phyloP scores from a whole-genome alignment of 2,797 vertebrate species.

The Aratinga solstitialis region DNA sequence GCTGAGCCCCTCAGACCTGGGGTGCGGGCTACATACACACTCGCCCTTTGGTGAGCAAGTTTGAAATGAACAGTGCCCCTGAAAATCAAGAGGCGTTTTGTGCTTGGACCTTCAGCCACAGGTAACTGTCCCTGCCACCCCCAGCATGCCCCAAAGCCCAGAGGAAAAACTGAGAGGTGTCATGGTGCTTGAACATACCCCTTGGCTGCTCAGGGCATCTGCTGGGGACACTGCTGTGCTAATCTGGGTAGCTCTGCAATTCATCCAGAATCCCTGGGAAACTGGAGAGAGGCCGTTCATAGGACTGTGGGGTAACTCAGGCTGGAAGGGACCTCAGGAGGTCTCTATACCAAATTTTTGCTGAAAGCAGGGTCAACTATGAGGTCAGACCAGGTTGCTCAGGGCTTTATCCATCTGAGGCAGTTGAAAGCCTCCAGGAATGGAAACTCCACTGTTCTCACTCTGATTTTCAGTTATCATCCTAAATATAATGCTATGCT shows the following conservation, averaged over 20 bases:
- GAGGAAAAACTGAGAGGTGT: not conserved
- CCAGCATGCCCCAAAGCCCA: not conserved
- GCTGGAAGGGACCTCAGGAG: not conserved
- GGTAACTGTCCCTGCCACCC: not conserved
- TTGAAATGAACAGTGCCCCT: not conserved
- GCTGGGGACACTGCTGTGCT: not conserved
- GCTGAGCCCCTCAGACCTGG: not conserved
- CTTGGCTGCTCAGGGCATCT: not conserved
- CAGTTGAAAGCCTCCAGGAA: not conserved
- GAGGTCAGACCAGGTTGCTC: not conserved
- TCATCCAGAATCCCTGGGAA: not conserved
- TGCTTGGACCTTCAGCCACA: not conserved
- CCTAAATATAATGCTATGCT: not conserved
- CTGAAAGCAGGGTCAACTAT: not conserved
- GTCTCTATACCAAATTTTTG: not conserved
- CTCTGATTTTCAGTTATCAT: not conserved
- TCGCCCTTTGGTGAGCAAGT: not conserved
- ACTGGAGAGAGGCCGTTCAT: not conserved
- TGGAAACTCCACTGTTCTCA: not conserved
- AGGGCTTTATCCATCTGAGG: not conserved
- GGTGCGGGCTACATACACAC: not conserved
- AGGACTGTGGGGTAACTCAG: not conserved
- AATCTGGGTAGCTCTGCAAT: not conserved
- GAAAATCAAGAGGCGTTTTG: not conserved
- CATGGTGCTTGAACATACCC: not conserved